phyloP scores from a whole-genome alignment of 2,797 vertebrate genomes.

The Capromys pilorides region DNA sequence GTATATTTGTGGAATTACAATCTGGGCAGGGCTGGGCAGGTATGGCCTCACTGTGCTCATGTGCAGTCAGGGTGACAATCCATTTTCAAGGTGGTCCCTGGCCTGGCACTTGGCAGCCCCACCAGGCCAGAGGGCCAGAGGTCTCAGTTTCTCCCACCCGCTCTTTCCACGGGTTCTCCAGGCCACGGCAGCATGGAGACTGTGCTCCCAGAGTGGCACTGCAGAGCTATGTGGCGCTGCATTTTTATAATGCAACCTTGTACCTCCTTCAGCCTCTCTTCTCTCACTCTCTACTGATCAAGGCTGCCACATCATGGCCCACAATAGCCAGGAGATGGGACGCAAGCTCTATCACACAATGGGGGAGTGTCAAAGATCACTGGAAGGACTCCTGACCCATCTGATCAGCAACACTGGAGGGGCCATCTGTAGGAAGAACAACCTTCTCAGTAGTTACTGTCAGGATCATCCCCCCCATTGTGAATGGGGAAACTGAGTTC shows the following conservation, averaged over 20 bases:
- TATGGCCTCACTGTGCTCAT: neutral
- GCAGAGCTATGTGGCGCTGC: neutral
- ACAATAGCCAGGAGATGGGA: neutral
- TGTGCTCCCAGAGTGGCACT: neutral
- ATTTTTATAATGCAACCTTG: neutral
- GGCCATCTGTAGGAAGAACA: slow-evolving; percentile 12
- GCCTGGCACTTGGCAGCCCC: neutral
- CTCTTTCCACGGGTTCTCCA: neutral
- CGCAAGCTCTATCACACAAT: neutral
- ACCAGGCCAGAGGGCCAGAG: neutral
- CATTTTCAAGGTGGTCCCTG: neutral
- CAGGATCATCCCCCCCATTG: neutral
- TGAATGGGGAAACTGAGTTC: neutral
- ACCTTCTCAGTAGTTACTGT: neutral
- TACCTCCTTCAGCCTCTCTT: neutral
- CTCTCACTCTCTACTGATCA: neutral
- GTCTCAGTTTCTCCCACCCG: neutral
- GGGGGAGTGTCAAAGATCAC: neutral
- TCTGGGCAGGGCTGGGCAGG: neutral
- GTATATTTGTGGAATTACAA: neutral
- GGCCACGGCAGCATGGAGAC: neutral
- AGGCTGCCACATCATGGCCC: neutral
- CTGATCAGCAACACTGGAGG: neutral
- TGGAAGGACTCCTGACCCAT: neutral
- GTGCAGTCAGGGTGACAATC: neutral